Conservation (phyloP, 2,888 invertebrate genomes). For the Caprella mutica region DNA sequence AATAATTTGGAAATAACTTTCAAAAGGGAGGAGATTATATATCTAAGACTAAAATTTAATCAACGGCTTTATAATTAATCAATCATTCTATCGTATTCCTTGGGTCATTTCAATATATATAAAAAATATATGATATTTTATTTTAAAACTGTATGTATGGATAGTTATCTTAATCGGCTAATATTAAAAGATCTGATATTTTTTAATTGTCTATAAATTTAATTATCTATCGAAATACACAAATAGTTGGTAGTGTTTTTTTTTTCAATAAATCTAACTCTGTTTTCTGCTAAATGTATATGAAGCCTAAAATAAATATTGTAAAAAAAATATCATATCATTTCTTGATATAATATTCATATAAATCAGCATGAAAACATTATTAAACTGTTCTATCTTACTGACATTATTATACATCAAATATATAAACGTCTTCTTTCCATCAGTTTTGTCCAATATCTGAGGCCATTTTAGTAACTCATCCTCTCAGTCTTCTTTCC, state of each 20-base stretch:
- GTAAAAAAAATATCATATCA: background rate
- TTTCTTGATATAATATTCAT: background rate
- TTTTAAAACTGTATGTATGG: background rate
- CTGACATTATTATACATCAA: no score
- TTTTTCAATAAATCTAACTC: background rate
- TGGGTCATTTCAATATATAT: no score
- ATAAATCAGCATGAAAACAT: background rate
- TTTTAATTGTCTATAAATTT: slow-evolving; percentile 5
- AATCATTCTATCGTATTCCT: no score
- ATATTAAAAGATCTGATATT: background rate
- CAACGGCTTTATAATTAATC: no score
- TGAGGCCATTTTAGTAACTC: no score
- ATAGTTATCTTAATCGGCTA: slow-evolving; percentile 3
- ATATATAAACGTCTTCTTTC: no score
- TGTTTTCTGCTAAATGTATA: background rate
- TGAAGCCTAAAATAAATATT: background rate
- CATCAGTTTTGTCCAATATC: no score
- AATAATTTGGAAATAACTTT: no score
- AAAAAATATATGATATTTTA: background rate
- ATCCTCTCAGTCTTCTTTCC: no score
- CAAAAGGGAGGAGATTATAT: no score
- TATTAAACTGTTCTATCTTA: no score
- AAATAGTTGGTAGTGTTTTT: background rate
- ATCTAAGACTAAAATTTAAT: no score
- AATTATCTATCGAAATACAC: slow-evolving; percentile 1